phyloP scores from a whole-genome alignment of 2,113 vertebrate species.

The Zeus faber region DNA sequence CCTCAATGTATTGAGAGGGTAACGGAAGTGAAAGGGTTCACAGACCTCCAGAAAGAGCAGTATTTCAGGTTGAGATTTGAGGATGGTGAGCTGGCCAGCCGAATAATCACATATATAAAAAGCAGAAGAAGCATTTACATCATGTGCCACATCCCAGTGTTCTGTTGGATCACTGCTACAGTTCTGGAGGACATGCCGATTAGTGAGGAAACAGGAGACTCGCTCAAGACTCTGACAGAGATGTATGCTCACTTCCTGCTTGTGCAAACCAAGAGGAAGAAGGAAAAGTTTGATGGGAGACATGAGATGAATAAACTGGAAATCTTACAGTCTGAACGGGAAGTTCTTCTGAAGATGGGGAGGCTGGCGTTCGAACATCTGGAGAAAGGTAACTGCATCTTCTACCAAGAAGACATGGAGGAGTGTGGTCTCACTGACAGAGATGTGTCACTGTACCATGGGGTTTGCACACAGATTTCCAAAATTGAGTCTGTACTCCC shows the following conservation, averaged over 20 bases:
- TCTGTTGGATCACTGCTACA: no score
- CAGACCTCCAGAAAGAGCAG: no score
- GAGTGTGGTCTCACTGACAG: constrained; percentile 27
- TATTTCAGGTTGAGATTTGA: not conserved
- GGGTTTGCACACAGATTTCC: constrained; percentile 34
- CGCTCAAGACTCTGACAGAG: constrained; percentile 34
- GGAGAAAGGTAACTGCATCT: constrained; percentile 26
- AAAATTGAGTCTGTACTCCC: constrained; percentile 22
- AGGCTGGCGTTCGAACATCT: no score
- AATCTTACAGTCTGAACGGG: constrained; percentile 1
- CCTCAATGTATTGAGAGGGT: no score
- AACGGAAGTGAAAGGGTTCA: no score
- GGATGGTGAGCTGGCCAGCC: not conserved
- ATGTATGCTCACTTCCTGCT: constrained; percentile 13
- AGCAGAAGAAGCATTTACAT: not conserved
- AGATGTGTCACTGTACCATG: constrained; percentile 30
- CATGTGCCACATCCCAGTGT: constrained; percentile 22
- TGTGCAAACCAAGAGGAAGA: constrained; percentile 17
- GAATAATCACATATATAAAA: not conserved
- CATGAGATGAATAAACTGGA: not conserved
- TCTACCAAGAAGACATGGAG: constrained; percentile 45
- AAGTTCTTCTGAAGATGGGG: constrained; percentile 16
- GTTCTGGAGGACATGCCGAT: constrained; percentile 29
- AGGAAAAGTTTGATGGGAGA: constrained; percentile 7
- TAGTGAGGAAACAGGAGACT: constrained; percentile 13